Conservation (phyloP, 2,797 vertebrate species). For the Acanthopagrus latus region DNA sequence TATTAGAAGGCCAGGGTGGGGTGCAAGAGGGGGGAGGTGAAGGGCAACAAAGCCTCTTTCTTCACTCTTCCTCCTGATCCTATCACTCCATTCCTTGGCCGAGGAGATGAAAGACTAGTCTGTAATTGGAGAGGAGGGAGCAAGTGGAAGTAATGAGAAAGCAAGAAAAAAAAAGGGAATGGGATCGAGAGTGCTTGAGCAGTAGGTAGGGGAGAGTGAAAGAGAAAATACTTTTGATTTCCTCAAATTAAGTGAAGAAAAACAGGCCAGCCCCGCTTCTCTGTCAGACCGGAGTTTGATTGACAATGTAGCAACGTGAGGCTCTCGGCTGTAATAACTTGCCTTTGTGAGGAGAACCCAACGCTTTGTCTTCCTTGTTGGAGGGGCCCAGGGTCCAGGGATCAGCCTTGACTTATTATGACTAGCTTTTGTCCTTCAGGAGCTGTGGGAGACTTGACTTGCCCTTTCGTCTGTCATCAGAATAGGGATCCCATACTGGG, state of each 20-base stretch:
- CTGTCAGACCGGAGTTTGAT: constrained; percentile 75
- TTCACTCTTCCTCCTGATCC: constrained; percentile 86
- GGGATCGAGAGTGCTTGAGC: constrained; percentile 73
- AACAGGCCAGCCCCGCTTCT: constrained; percentile 71
- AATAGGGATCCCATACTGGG: constrained; percentile 73
- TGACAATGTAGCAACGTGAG: constrained; percentile 81
- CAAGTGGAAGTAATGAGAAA: constrained; percentile 84
- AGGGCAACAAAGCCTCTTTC: constrained; percentile 86
- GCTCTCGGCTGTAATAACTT: constrained; percentile 82
- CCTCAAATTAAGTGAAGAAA: constrained; percentile 84
- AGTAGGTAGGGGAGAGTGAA: constrained; percentile 73
- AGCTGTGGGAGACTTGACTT: constrained; percentile 81
- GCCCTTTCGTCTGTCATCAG: constrained; percentile 77
- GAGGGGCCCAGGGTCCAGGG: constrained; percentile 71
- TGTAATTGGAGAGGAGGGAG: constrained; percentile 85
- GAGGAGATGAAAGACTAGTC: constrained; percentile 85
- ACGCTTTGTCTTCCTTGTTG: constrained; percentile 78
- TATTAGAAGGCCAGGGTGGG: constrained; percentile 78
- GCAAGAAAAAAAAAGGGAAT: constrained; percentile 62
- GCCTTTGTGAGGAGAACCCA: constrained; percentile 75
- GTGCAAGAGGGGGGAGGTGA: constrained; percentile 66
- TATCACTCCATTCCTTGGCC: constrained; percentile 86
- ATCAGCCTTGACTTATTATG: constrained; percentile 83
- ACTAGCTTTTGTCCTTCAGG: constrained; percentile 81
- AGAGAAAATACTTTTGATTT: constrained; percentile 84